Evolutionary conservation across 2,888 invertebrate species (phyloP).

Genomic region (Ophonus ardosiacus): DNA sequence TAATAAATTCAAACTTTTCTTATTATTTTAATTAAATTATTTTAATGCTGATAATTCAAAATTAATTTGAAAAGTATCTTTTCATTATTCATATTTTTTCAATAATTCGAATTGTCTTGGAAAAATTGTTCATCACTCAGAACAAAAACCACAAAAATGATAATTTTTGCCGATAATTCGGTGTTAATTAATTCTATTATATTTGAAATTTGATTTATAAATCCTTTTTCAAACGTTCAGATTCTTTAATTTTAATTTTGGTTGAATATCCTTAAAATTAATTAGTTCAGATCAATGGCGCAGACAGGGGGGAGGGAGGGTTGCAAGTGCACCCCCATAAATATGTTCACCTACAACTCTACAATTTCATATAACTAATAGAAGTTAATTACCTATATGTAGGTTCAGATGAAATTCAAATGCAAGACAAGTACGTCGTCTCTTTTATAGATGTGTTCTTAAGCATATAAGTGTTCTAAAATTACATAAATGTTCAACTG

Average conservation of each 20-base stretch:
- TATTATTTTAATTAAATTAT: neutral
- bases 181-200: conserved; percentile 10
- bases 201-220: conserved; percentile 19
- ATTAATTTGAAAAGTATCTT: neutral
- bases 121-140: neutral
- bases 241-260: neutral
- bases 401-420: too few relatives aligned
- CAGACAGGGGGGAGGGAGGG: too few relatives aligned
- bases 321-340: too few relatives aligned
- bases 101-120: neutral
- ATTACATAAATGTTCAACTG: too few relatives aligned
- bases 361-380: too few relatives aligned
- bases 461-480: too few relatives aligned
- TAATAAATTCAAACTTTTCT: neutral
- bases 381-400: too few relatives aligned
- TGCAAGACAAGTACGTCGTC: too few relatives aligned
- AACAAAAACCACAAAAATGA: neutral
- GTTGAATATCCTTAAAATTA: conserved; percentile 29
- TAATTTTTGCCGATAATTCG: neutral
- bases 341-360: too few relatives aligned
- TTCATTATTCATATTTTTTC: neutral
- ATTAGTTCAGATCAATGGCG: conserved; percentile 3
- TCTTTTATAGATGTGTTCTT: too few relatives aligned
- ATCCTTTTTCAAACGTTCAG: conserved; percentile 9
- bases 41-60: neutral